phyloP scores from a whole-genome alignment of 2,113 vertebrate species.

The Esox niger region DNA sequence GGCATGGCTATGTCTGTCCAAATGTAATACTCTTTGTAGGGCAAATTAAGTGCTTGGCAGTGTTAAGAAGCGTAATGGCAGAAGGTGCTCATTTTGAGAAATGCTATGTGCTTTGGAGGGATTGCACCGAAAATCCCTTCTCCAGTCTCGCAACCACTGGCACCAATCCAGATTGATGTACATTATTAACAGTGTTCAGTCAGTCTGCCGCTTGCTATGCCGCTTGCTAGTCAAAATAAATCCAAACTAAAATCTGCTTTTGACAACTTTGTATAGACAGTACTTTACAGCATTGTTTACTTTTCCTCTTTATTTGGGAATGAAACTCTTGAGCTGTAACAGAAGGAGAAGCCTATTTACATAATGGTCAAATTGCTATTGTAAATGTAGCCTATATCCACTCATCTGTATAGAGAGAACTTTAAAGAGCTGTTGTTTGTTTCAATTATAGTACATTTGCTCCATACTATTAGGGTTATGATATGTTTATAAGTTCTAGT shows the following conservation, averaged over 20 bases:
- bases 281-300: conserved; percentile 13
- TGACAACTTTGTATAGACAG: neutral
- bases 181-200: conserved; percentile 36
- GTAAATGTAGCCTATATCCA: conserved; percentile 23
- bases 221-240: conserved; percentile 50
- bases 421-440: too few species aligned
- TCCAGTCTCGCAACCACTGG: conserved; percentile 21
- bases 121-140: conserved; percentile 5
- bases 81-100: conserved; percentile 10
- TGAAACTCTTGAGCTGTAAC: conserved; percentile 37
- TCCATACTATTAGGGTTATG: too few species aligned
- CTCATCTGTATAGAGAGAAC: too few species aligned
- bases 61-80: conserved; percentile 11
- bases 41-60: conserved; percentile 14
- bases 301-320: conserved; percentile 18
- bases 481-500: too few species aligned
- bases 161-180: conserved; percentile 27
- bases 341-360: conserved; percentile 46
- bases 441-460: too few species aligned
- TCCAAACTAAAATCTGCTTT: conserved; percentile 51
- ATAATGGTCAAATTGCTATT: conserved; percentile 30
- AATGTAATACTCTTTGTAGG: conserved; percentile 1
- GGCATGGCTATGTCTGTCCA: neutral
- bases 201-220: conserved; percentile 45
- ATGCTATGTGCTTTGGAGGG: conserved; percentile 8